Percentiles rank a stretch among this genome's conserved stretches.
These are phyloP conservation scores for Malacoctenus gilli DNA, from an alignment of 2,797 vertebrate genomes.

Conservation along the genomic window DNA sequence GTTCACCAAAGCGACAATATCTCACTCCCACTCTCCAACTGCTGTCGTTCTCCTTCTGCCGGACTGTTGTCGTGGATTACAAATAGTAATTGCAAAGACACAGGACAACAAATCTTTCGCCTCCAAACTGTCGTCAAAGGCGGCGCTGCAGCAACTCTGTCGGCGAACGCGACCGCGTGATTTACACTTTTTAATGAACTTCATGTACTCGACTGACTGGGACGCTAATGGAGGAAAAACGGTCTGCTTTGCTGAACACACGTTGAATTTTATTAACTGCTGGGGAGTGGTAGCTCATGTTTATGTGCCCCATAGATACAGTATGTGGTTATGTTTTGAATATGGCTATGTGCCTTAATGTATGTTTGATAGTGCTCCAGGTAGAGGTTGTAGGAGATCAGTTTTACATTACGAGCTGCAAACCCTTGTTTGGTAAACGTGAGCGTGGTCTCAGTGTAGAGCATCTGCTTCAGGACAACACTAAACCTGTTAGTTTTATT, in stretches of 20 bases:
- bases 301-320: conserved; percentile 59
- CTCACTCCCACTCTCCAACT: conserved; percentile 51
- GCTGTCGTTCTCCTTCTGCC: conserved; percentile 9
- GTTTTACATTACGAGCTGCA: conserved; percentile 44
- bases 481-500: conserved; percentile 37
- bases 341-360: conserved; percentile 85
- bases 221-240: conserved; percentile 20
- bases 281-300: conserved; percentile 47
- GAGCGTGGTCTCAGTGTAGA: conserved; percentile 45
- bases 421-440: conserved; percentile 44
- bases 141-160: conserved; percentile 19
- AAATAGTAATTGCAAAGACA: conserved; percentile 49
- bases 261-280: conserved; percentile 40
- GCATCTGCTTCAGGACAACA: conserved; percentile 39
- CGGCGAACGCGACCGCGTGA: conserved; percentile 38
- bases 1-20: conserved; percentile 61
- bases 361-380: conserved; percentile 72
- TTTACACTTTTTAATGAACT: conserved; percentile 34
- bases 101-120: conserved; percentile 36
- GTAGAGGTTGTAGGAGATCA: conserved; percentile 50
- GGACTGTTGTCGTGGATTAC: conserved; percentile 37
- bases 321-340: conserved; percentile 74
- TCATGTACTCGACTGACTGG: conserved; percentile 12
- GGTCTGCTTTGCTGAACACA: conserved; percentile 61
- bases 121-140: conserved; percentile 40